Conservation (phyloP, 2,797 vertebrate genomes). For the Kryptolebias ocellatus region DNA sequence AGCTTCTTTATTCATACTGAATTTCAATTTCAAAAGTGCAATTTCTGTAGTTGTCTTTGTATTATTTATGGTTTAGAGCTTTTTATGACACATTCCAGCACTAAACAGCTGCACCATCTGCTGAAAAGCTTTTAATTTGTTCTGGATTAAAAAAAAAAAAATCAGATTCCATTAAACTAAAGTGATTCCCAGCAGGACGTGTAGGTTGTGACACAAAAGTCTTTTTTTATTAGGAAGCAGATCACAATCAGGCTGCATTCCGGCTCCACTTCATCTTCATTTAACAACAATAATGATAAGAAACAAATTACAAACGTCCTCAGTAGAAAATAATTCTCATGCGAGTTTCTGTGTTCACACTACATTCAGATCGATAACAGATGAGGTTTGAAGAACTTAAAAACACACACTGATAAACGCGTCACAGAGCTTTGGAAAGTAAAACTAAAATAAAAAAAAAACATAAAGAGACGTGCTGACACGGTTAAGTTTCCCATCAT, state of each 20-base stretch:
- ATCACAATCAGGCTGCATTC: constrained; percentile 81
- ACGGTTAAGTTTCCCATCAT: constrained; percentile 81
- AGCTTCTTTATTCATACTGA: no score
- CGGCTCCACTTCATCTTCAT: constrained; percentile 72
- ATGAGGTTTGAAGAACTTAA: constrained; percentile 37
- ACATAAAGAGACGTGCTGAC: constrained; percentile 82
- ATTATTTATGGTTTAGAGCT: no score
- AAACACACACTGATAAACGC: constrained; percentile 60
- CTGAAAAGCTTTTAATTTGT: not conserved
- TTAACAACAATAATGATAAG: constrained; percentile 77
- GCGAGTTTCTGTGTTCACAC: constrained; percentile 78
- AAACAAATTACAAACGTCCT: constrained; percentile 85
- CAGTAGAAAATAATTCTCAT: constrained; percentile 86
- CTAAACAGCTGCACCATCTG: not conserved
- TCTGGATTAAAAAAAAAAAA: no score
- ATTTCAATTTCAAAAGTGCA: no score
- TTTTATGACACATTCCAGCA: no score
- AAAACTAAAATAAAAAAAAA: constrained; percentile 45
- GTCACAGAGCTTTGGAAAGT: constrained; percentile 56
- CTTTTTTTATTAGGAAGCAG: constrained; percentile 84
- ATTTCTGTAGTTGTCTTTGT: no score
- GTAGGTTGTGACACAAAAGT: constrained; percentile 70
- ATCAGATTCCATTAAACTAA: not conserved
- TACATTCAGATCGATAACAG: constrained; percentile 79
- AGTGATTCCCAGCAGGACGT: constrained; percentile 6